Base-by-base conservation (phyloP, 2,797 vertebrate species). In the Dendrocincla tyrannina region DNA sequence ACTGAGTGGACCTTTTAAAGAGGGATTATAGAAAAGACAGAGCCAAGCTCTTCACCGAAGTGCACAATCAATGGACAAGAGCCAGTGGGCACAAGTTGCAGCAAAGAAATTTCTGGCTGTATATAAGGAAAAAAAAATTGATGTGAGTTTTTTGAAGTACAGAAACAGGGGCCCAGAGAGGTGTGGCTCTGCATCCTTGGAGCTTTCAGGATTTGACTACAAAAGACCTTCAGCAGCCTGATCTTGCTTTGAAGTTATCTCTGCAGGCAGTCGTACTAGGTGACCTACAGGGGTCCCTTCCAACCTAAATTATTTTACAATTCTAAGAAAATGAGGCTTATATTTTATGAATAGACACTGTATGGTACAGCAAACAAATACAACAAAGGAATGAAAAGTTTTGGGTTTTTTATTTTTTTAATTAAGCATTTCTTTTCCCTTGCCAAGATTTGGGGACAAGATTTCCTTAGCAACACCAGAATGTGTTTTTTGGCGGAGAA, bases 211-310 rank as follows among this genome's bases (percentile, higher is more conserved):
- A 73, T 90, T 94, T 90, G 90, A 88, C 77, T 96, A 79, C 80
- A 88, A 88, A 93, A 94, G 83, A 75, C 73, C 86, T 88, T 73
- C 55, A 91, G 85, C 88, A 94, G 67, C 69, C 44, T 85, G 63
- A 88, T 91, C 70, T 76, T 82, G 62, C 91, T 97, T 96, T 97
- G 88, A 97, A 96, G 90, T 87, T 91, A 90, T 52, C 59, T 91
- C 90, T 94, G 80, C 93, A 91, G 83, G 90, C 86, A 94, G 56
- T 81, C 33, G 0, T 84, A 64, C 32, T 37, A 59, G 74, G 59
- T 91, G 91, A 95, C 90, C 80, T 91, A 83, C 67, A 91, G 88
- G 79, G 52, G 82, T 89, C 74, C 55, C 74, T 93, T 93, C 70
- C 59, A 82, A 84, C 33, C 52, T 87, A 73, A 87, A 91, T 84